Percentiles rank a stretch among this genome's conserved stretches.
phyloP scores from a whole-genome alignment of 2,797 vertebrate species.

The Lepidocolaptes lacrymiger region DNA sequence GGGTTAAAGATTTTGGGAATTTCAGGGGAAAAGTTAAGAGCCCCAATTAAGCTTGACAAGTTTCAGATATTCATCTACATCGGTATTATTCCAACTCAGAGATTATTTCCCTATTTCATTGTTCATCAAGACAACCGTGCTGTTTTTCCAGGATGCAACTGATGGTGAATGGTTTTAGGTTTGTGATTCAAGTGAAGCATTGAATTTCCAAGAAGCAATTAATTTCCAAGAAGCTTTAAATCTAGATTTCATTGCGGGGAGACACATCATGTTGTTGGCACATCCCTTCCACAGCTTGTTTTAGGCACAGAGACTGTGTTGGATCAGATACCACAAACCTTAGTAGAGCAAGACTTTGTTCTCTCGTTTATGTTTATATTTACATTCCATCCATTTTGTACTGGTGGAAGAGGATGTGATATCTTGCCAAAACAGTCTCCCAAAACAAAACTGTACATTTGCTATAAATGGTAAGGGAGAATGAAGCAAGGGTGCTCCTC shows the following conservation, averaged over 20 bases:
- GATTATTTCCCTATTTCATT: not conserved
- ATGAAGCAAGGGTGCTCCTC: rapidly evolving
- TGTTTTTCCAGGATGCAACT: not conserved
- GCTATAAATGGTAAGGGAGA: rapidly evolving
- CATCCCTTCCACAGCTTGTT: rapidly evolving
- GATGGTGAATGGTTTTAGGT: not conserved
- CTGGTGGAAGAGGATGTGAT: not conserved
- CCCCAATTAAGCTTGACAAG: not conserved
- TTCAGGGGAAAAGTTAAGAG: not conserved
- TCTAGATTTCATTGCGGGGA: not conserved
- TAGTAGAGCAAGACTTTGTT: not conserved
- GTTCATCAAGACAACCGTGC: not conserved
- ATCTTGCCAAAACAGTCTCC: not conserved
- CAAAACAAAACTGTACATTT: not conserved
- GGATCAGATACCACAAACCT: not conserved
- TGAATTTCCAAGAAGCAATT: conserved; percentile 2
- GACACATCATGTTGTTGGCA: not conserved
- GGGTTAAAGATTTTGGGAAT: not conserved
- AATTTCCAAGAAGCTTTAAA: conserved; percentile 1
- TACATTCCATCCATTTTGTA: not conserved
- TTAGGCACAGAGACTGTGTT: not conserved
- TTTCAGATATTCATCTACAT: not conserved
- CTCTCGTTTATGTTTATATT: not conserved
- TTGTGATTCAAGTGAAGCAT: not conserved
- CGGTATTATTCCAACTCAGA: not conserved